These are phyloP conservation scores for Melipona quadrifasciata DNA, from an alignment of 1,140 invertebrate species.

Conservation along the genomic window DNA sequence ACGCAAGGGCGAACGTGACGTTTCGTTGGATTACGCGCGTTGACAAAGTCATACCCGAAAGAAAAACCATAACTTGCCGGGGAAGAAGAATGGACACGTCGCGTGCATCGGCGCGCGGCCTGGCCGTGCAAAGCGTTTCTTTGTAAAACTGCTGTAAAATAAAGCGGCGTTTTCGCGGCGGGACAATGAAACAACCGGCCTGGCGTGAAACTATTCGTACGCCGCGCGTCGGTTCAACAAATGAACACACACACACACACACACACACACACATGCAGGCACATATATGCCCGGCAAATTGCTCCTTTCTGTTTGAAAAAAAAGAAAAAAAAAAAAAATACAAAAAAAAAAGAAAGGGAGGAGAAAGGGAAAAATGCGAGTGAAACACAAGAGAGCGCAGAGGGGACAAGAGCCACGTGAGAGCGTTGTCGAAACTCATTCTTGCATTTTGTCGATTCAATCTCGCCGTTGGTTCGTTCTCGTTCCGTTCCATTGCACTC, in stretches of 20 bases:
- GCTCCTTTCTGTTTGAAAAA: slow-evolving; percentile 10
- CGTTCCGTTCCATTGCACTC: not conserved
- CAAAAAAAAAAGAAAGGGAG: not conserved
- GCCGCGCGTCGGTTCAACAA: slow-evolving; percentile 4
- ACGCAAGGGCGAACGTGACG: slow-evolving; percentile 7
- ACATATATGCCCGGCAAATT: not conserved
- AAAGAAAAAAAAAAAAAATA: not conserved
- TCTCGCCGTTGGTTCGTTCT: slow-evolving; percentile 3
- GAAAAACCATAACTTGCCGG: slow-evolving; percentile 17
- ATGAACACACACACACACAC: slow-evolving; percentile 2
- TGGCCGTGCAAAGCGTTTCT: not conserved
- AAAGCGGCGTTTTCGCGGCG: slow-evolving; percentile 23
- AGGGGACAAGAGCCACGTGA: not conserved
- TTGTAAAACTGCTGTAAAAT: slow-evolving; percentile 37
- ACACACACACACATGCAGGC: no score
- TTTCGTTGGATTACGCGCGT: slow-evolving; percentile 28
- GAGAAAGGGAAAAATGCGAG: not conserved
- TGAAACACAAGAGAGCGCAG: not conserved
- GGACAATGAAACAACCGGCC: slow-evolving; percentile 26
- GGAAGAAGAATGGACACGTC: not conserved
- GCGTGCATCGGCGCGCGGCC: not conserved
- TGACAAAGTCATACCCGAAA: slow-evolving; percentile 14
- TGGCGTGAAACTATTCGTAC: slow-evolving; percentile 27
- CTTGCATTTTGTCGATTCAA: slow-evolving; percentile 16
- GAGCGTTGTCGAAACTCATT: slow-evolving; percentile 20